Base-by-base conservation (phyloP, 1,140 invertebrate species). In the Drosophila sproati region DNA sequence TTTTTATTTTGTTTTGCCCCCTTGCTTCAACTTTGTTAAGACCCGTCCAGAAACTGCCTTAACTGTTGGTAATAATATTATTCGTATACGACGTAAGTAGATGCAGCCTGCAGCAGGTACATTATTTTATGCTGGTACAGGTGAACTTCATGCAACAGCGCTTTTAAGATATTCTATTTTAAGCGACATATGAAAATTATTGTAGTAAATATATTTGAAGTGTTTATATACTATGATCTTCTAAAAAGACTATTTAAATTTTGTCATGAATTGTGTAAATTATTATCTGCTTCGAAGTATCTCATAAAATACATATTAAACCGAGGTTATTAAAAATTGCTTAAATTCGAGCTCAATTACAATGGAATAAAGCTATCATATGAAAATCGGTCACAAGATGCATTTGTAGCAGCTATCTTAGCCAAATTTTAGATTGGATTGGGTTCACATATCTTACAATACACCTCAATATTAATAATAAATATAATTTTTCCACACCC, bases 101-200 rank as follows among this genome's bases (percentile, higher is more conserved):
- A 64, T 55, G 68, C 45, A 51, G 50, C 43, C 67, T 35, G 67
- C 66, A 55, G 85, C 89, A 91, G 89, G 89, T 91, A 89, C 88
- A 88, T 83, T 85, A 77, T 70, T 82, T 88, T 91, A 91, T 91
- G 83, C 88, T 79, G 89, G 89, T 91, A 78, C 89, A 91, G 89
- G 83, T 91, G 89, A 75, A 89, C 59, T 69, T 71, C 43, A 61
- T 32, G 43, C 63, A 34, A 20, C 56, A 41, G 41, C 31, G 4
- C 62, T 31, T 34, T 6, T 32, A 32, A 50, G 34, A 28, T 8
- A 45, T 56, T 57, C 54, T 54, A 47, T 61, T 52, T 29, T 5
- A 68, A 47, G 43, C 50, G 28, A 35, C 48, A 12, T 39, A 80
- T 67, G 50, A 12, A 80, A 79, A 67, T 77, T 29, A 39, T 47